These are phyloP conservation scores for Micromesistius poutassou DNA, from an alignment of 2,797 vertebrate genomes.

Conservation along the genomic window DNA sequence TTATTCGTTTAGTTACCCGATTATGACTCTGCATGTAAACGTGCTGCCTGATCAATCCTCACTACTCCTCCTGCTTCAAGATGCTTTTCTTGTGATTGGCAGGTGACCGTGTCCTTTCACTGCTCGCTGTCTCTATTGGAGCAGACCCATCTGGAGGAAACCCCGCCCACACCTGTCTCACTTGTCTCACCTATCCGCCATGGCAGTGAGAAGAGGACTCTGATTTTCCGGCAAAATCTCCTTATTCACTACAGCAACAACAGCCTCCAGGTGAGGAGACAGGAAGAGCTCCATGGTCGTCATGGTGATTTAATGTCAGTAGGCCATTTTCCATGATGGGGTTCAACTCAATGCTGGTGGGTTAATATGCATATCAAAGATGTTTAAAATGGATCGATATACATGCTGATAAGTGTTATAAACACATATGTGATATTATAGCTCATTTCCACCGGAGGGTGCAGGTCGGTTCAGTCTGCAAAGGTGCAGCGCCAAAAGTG, in stretches of 20 bases:
- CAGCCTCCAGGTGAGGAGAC: constrained; percentile 75
- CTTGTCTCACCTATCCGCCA: constrained; percentile 56
- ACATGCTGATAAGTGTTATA: not conserved
- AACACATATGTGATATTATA: too few species aligned
- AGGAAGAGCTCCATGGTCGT: not conserved
- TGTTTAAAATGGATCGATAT: not conserved
- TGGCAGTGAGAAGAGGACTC: constrained; percentile 63
- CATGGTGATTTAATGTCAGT: not conserved
- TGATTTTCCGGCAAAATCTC: constrained; percentile 79
- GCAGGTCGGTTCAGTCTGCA: too few species aligned
- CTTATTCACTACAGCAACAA: constrained; percentile 79
- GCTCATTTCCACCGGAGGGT: too few species aligned
- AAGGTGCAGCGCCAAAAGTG: too few species aligned
- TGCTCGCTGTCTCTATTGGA: constrained; percentile 79
- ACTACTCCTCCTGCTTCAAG: not conserved
- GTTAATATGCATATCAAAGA: not conserved
- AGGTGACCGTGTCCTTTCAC: constrained; percentile 88
- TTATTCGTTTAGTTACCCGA: too few species aligned
- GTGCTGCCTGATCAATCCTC: not conserved
- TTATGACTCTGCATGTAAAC: too few species aligned
- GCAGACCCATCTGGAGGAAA: constrained; percentile 68
- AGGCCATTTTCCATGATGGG: not conserved
- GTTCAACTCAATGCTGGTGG: not conserved
- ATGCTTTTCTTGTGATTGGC: constrained; percentile 13
- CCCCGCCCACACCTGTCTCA: constrained; percentile 34